Conservation (phyloP, 2,113 vertebrate species). For the Shinisaurus crocodilurus region DNA sequence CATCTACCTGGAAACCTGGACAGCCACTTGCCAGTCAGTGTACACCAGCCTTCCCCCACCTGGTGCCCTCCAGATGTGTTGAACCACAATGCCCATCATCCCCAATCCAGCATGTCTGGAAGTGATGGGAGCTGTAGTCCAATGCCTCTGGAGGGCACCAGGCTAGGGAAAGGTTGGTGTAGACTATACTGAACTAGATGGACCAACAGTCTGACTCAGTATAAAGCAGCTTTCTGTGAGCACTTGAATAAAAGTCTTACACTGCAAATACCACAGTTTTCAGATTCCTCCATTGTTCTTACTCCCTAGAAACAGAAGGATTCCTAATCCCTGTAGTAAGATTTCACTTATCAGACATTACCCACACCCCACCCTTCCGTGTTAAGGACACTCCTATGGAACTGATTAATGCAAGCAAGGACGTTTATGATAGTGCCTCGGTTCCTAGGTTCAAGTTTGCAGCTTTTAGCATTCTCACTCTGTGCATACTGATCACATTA, state of each 20-base stretch:
- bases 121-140: no score
- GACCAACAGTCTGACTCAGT: neutral
- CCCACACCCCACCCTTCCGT: slow-evolving; percentile 14
- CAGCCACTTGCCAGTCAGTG: neutral
- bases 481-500: slow-evolving; percentile 65
- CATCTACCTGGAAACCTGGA: neutral
- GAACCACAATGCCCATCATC: no score
- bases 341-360: slow-evolving; percentile 52
- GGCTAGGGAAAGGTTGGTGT: neutral
- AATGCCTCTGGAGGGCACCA: no score
- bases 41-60: no score
- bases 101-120: no score
- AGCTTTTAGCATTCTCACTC: slow-evolving; percentile 68
- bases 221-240: neutral
- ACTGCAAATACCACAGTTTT: slow-evolving; percentile 25
- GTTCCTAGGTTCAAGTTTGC: slow-evolving; percentile 63
- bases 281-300: slow-evolving; percentile 38
- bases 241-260: neutral
- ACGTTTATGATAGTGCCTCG: slow-evolving; percentile 48
- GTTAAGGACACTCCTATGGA: slow-evolving; percentile 37
- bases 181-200: neutral
- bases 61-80: no score
- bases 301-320: slow-evolving; percentile 42
- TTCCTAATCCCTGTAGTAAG: slow-evolving; percentile 50
- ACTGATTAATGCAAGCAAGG: slow-evolving; percentile 66